Conservation (phyloP, 2,113 vertebrate genomes). For the Amazona vittata region DNA sequence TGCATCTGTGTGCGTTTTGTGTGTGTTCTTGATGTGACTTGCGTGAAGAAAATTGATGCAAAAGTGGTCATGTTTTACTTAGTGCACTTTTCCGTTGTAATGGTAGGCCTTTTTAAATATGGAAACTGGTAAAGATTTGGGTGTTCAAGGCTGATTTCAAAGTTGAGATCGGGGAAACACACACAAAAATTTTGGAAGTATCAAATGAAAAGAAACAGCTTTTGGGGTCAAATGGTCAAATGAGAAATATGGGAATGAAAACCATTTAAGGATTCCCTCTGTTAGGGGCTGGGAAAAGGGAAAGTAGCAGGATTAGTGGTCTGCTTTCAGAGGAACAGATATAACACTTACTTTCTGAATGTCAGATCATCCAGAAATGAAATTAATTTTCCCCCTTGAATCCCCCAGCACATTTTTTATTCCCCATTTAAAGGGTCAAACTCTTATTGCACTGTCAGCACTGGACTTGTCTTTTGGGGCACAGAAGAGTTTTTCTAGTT, state of each 20-base stretch:
- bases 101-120: neutral
- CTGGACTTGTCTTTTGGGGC: neutral
- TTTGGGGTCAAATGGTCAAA: neutral
- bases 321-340: neutral
- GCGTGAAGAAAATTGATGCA: neutral
- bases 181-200: neutral
- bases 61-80: neutral
- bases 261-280: fast-evolving
- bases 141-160: neutral
- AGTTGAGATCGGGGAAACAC: neutral
- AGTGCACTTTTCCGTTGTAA: neutral
- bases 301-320: neutral
- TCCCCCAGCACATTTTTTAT: neutral
- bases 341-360: neutral
- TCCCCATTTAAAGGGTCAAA: neutral
- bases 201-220: neutral
- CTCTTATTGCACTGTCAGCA: neutral
- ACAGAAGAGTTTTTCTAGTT: neutral
- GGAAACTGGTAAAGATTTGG: neutral
- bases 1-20: neutral
- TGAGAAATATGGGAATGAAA: neutral
- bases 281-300: neutral
- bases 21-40: neutral
- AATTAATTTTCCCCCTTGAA: neutral
- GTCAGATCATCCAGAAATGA: neutral